Conservation (phyloP, 2,888 invertebrate species). For the Euproctis similis region DNA sequence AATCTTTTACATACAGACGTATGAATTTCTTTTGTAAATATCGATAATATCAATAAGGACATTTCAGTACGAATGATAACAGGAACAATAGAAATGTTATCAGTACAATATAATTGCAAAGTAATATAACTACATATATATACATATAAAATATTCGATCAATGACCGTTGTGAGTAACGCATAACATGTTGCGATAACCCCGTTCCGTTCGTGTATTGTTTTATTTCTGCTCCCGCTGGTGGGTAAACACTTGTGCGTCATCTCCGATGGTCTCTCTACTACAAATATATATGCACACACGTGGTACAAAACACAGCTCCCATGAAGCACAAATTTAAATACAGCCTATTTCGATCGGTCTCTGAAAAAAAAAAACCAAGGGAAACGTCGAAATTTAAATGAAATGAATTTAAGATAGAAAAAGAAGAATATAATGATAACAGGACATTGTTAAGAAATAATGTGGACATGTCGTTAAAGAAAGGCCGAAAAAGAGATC, state of each 20-base stretch:
- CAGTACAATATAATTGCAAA: conserved; percentile 36
- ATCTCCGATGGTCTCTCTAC: conserved; percentile 53
- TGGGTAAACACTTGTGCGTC: conserved; percentile 69
- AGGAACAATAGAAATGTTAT: conserved; percentile 53
- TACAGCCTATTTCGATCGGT: too few species aligned
- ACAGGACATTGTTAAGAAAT: too few species aligned
- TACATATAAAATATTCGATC: too few species aligned
- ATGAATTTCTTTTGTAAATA: too few species aligned
- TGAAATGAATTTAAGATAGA: too few species aligned
- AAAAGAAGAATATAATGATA: too few species aligned
- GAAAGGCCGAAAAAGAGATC: too few species aligned
- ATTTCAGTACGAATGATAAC: conserved; percentile 30
- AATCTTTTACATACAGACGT: too few species aligned
- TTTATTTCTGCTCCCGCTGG: conserved; percentile 65
- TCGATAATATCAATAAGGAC: conserved; percentile 30
- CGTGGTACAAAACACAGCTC: too few species aligned
- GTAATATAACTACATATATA: conserved; percentile 40
- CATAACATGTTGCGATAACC: conserved; percentile 54
- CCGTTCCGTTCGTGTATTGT: conserved; percentile 41
- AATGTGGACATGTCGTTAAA: too few species aligned
- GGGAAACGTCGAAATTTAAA: too few species aligned
- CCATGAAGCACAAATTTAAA: too few species aligned
- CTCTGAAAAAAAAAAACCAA: neutral
- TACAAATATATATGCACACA: conserved; percentile 65
- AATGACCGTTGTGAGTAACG: conserved; percentile 56